Percentiles rank a stretch among this genome's conserved stretches.
These are phyloP conservation scores for Ruditapes philippinarum DNA, from an alignment of 1,140 invertebrate species.

Conservation along the genomic window DNA sequence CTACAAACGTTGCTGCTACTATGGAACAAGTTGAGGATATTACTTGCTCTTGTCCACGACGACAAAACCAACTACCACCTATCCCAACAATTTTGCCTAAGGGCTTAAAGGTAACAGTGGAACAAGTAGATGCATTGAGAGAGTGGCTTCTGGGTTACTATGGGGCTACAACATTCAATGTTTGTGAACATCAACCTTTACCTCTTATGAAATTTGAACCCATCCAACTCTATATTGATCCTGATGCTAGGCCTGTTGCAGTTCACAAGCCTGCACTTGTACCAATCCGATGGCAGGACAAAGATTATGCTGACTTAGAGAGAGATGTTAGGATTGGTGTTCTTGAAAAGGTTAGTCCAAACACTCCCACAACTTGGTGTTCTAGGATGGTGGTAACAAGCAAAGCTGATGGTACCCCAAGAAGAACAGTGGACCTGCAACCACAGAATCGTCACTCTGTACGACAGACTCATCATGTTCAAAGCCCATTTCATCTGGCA, in stretches of 20 bases:
- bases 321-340: not conserved
- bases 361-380: constrained; percentile 28
- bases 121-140: constrained; percentile 47
- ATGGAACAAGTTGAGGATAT: too few species aligned
- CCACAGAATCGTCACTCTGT: constrained; percentile 47
- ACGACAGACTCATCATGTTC: constrained; percentile 53
- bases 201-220: constrained; percentile 63
- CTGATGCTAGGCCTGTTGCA: constrained; percentile 61
- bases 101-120: constrained; percentile 45
- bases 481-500: constrained; percentile 53
- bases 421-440: constrained; percentile 45
- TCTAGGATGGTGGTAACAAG: constrained; percentile 58
- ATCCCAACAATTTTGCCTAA: too few species aligned
- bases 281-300: constrained; percentile 65
- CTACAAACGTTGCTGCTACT: too few species aligned
- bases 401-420: constrained; percentile 42
- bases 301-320: constrained; percentile 40
- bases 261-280: constrained; percentile 61
- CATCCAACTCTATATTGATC: constrained; percentile 56
- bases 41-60: too few species aligned
- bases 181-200: constrained; percentile 66
- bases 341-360: not conserved
- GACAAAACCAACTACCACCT: too few species aligned
- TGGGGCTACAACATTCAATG: constrained; percentile 60
- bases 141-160: constrained; percentile 65